Evolutionary conservation across 2,888 invertebrate species (phyloP).

Genomic region (Euplagia quadripunctaria): DNA sequence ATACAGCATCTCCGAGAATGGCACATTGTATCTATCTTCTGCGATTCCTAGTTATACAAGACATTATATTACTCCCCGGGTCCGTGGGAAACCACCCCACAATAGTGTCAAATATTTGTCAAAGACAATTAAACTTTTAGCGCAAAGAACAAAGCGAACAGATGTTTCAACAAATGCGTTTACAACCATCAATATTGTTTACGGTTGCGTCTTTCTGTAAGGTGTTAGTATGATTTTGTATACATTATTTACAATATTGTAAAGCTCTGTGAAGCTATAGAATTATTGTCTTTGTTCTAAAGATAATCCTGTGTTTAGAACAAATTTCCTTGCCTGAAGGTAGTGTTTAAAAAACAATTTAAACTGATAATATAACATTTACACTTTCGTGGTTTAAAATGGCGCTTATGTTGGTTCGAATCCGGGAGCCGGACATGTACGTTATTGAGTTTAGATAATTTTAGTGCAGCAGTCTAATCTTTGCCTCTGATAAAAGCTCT

Average conservation of each 20-base stretch:
- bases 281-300: background rate
- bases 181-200: conserved; percentile 6
- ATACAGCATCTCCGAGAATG: too few species aligned
- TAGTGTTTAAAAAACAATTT: background rate
- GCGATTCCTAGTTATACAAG: background rate
- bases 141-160: background rate
- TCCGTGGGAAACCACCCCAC: conserved; percentile 6
- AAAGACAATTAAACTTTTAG: conserved; percentile 1
- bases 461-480: too few species aligned
- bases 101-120: background rate
- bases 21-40: too few species aligned
- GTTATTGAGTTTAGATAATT: background rate
- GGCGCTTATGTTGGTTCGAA: background rate
- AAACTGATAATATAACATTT: background rate
- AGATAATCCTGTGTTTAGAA: background rate
- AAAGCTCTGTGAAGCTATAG: background rate
- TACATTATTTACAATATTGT: background rate
- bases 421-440: background rate
- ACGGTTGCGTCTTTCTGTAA: background rate
- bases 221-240: background rate
- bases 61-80: background rate
- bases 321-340: background rate
- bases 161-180: conserved; percentile 10
- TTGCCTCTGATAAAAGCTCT: too few species aligned
- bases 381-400: background rate